phyloP scores from a whole-genome alignment of 2,888 invertebrate genomes.

The Trichopoda pennipes region DNA sequence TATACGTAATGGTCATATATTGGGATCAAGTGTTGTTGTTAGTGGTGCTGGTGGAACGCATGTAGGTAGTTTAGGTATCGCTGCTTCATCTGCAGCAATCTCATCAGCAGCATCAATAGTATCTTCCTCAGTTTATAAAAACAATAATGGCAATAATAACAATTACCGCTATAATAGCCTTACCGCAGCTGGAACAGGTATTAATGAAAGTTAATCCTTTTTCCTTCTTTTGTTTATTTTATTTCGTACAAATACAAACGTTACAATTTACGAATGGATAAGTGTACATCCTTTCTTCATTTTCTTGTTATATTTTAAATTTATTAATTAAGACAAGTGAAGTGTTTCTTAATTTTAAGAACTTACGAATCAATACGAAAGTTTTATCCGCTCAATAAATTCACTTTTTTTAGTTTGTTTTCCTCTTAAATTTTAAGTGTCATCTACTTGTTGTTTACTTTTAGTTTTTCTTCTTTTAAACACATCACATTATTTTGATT shows the following conservation, averaged over 20 bases:
- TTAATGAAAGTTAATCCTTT: slow-evolving; percentile 67
- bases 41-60: slow-evolving; percentile 64
- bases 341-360: too few relatives aligned
- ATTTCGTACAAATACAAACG: slow-evolving; percentile 1
- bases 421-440: not conserved
- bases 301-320: not conserved
- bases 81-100: slow-evolving; percentile 53
- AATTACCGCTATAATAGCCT: slow-evolving; percentile 81
- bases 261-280: not conserved
- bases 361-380: not conserved
- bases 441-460: not conserved
- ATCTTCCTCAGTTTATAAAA: slow-evolving; percentile 75
- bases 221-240: slow-evolving; percentile 19
- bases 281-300: not conserved
- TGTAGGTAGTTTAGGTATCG: slow-evolving; percentile 61
- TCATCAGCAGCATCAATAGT: slow-evolving; percentile 66
- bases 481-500: not conserved
- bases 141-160: slow-evolving; percentile 79
- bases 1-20: slow-evolving; percentile 72
- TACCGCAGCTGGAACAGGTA: slow-evolving; percentile 79
- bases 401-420: not conserved
- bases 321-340: not conserved
- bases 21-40: slow-evolving; percentile 67
- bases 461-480: not conserved
- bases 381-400: not conserved